phyloP scores from a whole-genome alignment of 2,113 vertebrate genomes.

The Carettochelys insculpta region DNA sequence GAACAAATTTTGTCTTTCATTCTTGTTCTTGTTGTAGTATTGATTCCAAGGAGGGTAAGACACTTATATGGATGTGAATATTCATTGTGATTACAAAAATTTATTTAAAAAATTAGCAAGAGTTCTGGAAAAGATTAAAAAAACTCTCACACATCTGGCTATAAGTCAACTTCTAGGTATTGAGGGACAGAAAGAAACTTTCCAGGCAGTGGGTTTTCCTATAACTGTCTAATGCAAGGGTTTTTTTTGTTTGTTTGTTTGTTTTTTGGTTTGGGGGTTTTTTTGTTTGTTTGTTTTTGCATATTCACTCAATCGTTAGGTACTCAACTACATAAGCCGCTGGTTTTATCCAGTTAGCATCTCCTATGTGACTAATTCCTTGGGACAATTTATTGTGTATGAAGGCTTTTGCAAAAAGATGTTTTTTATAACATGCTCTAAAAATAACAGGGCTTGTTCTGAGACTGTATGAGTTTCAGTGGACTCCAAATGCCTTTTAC shows the following conservation, averaged over 20 bases:
- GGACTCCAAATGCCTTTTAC: slow-evolving; percentile 28
- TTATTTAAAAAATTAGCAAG: not conserved
- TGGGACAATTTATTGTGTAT: not conserved
- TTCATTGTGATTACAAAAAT: not conserved
- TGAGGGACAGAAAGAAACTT: not conserved
- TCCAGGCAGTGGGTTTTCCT: not conserved
- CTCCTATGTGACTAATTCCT: not conserved
- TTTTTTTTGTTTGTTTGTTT: too few species aligned
- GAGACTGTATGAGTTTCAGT: not conserved
- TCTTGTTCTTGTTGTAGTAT: not conserved
- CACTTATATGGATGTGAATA: not conserved
- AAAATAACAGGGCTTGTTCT: not conserved
- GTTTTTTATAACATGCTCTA: not conserved
- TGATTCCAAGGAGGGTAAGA: not conserved
- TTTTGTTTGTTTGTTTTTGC: too few species aligned
- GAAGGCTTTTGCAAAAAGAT: not conserved
- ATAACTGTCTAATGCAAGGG: not conserved
- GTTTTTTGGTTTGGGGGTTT: too few species aligned
- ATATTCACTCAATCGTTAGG: not conserved
- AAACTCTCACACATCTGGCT: not conserved
- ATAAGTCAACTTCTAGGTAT: not conserved
- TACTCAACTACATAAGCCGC: not conserved
- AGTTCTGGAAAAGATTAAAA: not conserved
- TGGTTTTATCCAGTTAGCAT: not conserved
- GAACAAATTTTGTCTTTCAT: not conserved